A percentile compares a stretch with the other conserved stretches of the same genome.
These are phyloP conservation scores for Cheilosia vernalis DNA, from an alignment of 2,888 invertebrate genomes.

Conservation along the genomic window DNA sequence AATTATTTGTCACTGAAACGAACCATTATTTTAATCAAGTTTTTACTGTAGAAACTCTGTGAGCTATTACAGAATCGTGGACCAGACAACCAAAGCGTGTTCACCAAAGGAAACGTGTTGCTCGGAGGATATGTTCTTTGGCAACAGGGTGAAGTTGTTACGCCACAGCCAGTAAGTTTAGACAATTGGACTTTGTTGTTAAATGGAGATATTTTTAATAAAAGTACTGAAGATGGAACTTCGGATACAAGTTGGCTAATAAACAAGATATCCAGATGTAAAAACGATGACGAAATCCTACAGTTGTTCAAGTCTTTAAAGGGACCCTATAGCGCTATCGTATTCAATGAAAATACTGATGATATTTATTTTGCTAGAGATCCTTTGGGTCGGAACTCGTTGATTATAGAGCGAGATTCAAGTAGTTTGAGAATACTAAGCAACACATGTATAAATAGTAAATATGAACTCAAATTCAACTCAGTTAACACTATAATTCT, in stretches of 20 bases:
- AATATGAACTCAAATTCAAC: not conserved
- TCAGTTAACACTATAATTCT: constrained; percentile 9
- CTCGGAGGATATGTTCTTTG: constrained; percentile 88
- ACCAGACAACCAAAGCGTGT: constrained; percentile 25
- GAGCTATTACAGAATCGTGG: constrained; percentile 54
- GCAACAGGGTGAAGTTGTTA: constrained; percentile 89
- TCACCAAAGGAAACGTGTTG: constrained; percentile 64
- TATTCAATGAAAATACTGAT: constrained; percentile 86
- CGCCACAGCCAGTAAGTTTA: constrained; percentile 88
- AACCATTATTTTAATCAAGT: not conserved
- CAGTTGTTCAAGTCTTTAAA: constrained; percentile 85
- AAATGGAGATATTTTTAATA: constrained; percentile 94
- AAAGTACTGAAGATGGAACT: constrained; percentile 81
- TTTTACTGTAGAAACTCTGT: constrained; percentile 21
- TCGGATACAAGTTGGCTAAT: constrained; percentile 86
- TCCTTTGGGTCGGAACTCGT: constrained; percentile 92
- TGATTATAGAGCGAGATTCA: constrained; percentile 85
- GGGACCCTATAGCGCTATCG: constrained; percentile 94
- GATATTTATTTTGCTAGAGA: constrained; percentile 93
- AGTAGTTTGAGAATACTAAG: constrained; percentile 83
- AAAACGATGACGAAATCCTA: constrained; percentile 78
- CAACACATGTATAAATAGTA: constrained; percentile 83
- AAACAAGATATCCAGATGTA: constrained; percentile 79
- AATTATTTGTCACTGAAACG: too few relatives aligned
- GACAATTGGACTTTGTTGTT: constrained; percentile 89